These are phyloP conservation scores for Auanema freiburgensis DNA, from an alignment of 2,888 invertebrate genomes.

Conservation along the genomic window DNA sequence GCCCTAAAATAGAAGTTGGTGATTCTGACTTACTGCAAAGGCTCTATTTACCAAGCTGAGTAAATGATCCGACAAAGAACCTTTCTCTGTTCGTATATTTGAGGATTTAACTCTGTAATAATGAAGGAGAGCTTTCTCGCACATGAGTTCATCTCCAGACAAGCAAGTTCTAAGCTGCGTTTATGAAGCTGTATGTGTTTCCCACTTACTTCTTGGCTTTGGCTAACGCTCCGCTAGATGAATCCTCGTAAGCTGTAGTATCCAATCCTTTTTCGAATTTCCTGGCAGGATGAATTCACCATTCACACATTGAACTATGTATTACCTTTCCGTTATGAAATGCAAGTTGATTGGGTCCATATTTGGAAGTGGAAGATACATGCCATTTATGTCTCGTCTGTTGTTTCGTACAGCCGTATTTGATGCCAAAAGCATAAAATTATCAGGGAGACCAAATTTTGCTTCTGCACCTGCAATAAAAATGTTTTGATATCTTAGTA, in stretches of 20 bases:
- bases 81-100: conserved; percentile 13
- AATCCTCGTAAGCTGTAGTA: conserved; percentile 33
- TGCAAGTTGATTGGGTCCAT: conserved; percentile 44
- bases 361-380: conserved; percentile 42
- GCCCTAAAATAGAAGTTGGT: conserved; percentile 20
- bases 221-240: conserved; percentile 34
- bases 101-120: conserved; percentile 37
- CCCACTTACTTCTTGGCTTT: conserved; percentile 31
- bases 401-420: conserved; percentile 35
- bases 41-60: conserved; percentile 31
- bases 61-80: conserved; percentile 33
- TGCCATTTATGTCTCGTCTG: conserved; percentile 40
- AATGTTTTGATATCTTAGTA: neutral
- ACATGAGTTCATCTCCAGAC: conserved; percentile 25
- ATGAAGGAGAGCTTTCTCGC: conserved; percentile 32
- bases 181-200: neutral
- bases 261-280: conserved; percentile 38
- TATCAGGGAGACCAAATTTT: conserved; percentile 36
- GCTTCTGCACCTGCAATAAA: conserved; percentile 24
- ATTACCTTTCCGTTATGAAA: conserved; percentile 34
- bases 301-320: neutral
- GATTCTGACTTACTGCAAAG: neutral
- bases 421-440: conserved; percentile 27
- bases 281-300: conserved; percentile 11
- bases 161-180: conserved; percentile 25